Conservation (phyloP, 2,888 invertebrate species). For the Leistus spinibarbis region DNA sequence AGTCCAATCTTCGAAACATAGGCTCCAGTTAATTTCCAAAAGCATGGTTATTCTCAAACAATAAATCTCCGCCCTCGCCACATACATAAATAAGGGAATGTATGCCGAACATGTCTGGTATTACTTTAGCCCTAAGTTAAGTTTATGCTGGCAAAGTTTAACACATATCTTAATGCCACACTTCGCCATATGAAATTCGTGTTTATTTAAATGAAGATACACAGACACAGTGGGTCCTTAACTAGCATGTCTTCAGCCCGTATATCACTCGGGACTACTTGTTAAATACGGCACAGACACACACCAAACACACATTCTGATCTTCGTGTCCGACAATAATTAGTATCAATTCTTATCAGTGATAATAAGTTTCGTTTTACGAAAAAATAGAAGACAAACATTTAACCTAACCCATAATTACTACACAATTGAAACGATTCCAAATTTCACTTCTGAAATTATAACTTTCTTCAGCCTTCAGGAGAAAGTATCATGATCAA, state of each 20-base stretch:
- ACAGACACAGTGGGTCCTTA: background rate
- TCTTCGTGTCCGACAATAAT: background rate
- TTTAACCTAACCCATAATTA: background rate
- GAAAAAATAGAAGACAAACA: background rate
- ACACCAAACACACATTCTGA: too few relatives aligned
- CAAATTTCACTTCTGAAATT: too few relatives aligned
- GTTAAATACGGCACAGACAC: background rate
- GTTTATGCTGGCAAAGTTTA: conserved; percentile 14
- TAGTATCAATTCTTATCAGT: background rate
- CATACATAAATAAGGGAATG: background rate
- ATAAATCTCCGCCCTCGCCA: background rate
- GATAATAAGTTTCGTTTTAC: background rate
- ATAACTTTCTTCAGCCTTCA: too few relatives aligned
- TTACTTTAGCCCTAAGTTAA: background rate
- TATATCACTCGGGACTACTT: background rate
- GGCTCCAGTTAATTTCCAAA: background rate
- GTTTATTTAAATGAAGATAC: conserved; percentile 8
- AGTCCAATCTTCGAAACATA: background rate
- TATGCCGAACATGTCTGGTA: background rate
- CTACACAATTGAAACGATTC: background rate
- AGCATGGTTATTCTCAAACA: background rate
- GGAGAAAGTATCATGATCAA: too few relatives aligned
- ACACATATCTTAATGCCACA: conserved; percentile 27
- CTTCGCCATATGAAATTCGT: background rate
- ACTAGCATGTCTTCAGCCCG: background rate